A percentile compares a stretch with the other conserved stretches of the same genome.
phyloP scores from a whole-genome alignment of 1,140 invertebrate species.

The Delia radicum region DNA sequence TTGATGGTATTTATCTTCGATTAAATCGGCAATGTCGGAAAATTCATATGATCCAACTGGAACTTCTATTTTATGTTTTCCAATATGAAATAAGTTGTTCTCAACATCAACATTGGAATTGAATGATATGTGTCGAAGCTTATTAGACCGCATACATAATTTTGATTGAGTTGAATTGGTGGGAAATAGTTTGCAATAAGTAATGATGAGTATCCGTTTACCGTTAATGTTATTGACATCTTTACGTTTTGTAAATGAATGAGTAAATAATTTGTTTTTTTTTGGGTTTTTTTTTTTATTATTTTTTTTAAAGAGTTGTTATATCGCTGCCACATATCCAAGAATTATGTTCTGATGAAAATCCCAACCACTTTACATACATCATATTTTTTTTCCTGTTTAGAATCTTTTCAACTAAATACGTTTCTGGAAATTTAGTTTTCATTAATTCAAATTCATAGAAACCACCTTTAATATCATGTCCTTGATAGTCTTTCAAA shows the following conservation, averaged over 20 bases:
- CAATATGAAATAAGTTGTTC: slow-evolving; percentile 50
- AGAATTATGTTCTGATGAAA: slow-evolving; percentile 39
- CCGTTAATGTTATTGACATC: slow-evolving; percentile 37
- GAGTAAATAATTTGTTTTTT: neutral
- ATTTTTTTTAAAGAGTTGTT: neutral
- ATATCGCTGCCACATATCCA: slow-evolving; percentile 33
- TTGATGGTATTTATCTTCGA: neutral
- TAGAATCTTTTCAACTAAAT: slow-evolving; percentile 50
- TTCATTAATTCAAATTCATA: slow-evolving; percentile 48
- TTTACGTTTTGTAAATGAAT: neutral
- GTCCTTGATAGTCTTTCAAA: slow-evolving; percentile 40
- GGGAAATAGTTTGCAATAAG: slow-evolving; percentile 35
- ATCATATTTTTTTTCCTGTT: slow-evolving; percentile 38
- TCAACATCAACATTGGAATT: slow-evolving; percentile 44
- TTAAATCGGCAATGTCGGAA: slow-evolving; percentile 33
- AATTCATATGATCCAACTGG: slow-evolving; percentile 50
- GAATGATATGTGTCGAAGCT: slow-evolving; percentile 48
- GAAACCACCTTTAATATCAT: slow-evolving; percentile 47
- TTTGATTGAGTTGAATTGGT: slow-evolving; percentile 28
- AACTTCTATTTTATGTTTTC: slow-evolving; percentile 39
- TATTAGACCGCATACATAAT: slow-evolving; percentile 44
- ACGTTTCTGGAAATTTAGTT: slow-evolving; percentile 40
- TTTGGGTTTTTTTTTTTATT: neutral
- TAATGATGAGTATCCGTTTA: slow-evolving; percentile 31
- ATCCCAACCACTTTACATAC: slow-evolving; percentile 52